phyloP scores from a whole-genome alignment of 2,113 vertebrate species.

The Coturnix japonica region DNA sequence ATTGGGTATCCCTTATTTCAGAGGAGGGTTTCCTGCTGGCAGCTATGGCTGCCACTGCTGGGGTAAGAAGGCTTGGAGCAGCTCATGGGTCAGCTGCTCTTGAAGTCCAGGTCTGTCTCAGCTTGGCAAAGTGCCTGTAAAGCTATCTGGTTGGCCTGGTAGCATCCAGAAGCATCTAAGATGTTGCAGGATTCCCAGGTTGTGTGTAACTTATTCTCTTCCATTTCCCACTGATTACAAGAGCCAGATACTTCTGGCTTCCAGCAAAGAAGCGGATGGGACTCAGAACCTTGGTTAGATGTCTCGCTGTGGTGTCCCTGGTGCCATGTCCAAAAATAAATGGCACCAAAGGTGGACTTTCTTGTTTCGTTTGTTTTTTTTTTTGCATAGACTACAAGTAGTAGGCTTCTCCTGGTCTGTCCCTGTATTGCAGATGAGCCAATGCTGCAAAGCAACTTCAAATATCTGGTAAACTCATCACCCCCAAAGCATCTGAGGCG shows the following conservation, averaged over 20 bases:
- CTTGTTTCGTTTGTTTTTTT: background rate
- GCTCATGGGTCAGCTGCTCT: background rate
- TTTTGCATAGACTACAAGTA: background rate
- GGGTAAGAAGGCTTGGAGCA: background rate
- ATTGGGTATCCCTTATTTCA: background rate
- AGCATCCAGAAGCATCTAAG: background rate
- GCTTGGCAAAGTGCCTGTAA: rapidly evolving
- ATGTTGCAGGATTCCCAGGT: background rate
- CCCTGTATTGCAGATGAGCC: background rate
- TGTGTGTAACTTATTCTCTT: background rate
- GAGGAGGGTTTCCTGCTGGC: background rate
- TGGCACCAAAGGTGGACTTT: background rate
- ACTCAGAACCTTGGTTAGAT: background rate
- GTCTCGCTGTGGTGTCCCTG: background rate
- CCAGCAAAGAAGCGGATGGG: background rate
- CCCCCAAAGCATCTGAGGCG: background rate
- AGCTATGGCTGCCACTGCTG: background rate
- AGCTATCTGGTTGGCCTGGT: background rate
- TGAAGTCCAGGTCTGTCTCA: background rate
- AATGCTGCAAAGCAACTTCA: background rate
- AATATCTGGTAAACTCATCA: background rate
- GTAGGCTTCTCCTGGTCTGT: background rate
- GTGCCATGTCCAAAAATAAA: background rate
- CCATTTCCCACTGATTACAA: background rate
- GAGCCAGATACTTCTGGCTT: background rate